Evolutionary conservation across 1,140 invertebrate genomes (phyloP).

Genomic region (Drosophila asahinai): DNA sequence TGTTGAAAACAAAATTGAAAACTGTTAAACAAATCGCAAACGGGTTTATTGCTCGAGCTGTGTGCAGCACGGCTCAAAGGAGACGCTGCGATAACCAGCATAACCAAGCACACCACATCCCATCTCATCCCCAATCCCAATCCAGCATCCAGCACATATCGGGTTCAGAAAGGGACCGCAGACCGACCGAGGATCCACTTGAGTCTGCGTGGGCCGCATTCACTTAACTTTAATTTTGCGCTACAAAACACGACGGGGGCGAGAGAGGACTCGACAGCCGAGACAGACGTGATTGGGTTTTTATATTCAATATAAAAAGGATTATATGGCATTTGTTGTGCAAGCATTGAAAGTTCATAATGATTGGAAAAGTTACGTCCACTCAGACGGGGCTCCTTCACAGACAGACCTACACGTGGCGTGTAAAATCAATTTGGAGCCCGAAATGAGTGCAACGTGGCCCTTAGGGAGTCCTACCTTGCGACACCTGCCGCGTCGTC

Average conservation of each 20-base stretch:
- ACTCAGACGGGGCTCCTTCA: conserved; percentile 29
- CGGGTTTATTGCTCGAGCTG: conserved; percentile 59
- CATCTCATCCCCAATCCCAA: not conserved
- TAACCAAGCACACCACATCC: conserved; percentile 21
- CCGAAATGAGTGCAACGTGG: conserved; percentile 52
- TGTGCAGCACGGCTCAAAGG: conserved; percentile 33
- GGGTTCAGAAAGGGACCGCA: conserved; percentile 24
- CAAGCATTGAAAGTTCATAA: conserved; percentile 70
- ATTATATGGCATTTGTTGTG: conserved; percentile 72
- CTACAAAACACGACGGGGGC: conserved; percentile 49
- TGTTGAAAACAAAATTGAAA: conserved; percentile 82
- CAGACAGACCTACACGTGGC: conserved; percentile 20
- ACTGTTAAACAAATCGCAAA: conserved; percentile 82
- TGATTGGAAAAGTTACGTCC: conserved; percentile 80
- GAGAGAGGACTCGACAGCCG: not conserved
- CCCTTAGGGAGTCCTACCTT: conserved; percentile 20
- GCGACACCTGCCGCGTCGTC: conserved; percentile 28
- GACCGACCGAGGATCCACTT: conserved; percentile 51
- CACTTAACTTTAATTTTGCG: conserved; percentile 73
- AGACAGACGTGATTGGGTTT: conserved; percentile 75
- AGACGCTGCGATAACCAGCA: conserved; percentile 52
- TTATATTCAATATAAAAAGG: conserved; percentile 84
- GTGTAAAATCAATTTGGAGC: conserved; percentile 71
- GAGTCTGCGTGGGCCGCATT: conserved; percentile 49
- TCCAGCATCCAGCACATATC: conserved; percentile 13